Base-by-base conservation (phyloP, 2,797 vertebrate genomes). In the Muscicapa comitata region DNA sequence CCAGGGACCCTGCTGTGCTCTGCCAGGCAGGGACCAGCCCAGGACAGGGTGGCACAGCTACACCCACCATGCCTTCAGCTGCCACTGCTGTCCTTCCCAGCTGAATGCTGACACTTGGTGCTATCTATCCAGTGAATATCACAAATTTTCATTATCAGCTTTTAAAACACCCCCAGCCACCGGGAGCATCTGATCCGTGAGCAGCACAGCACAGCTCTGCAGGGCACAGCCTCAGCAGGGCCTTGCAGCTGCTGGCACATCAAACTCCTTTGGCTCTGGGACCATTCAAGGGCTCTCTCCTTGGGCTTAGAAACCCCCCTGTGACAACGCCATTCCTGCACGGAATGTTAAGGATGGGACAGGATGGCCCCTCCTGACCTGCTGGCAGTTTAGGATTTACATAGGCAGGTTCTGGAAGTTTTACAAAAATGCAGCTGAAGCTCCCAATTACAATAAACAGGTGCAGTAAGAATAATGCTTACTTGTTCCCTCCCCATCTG, bases 1-100 rank as follows among this genome's bases (percentile, higher is more conserved):
- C 6, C 57, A 7, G 51, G 19, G 77, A 76, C 17, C 25, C 33
- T 1, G 1, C 10, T 8, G 2, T 33, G 68, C 76, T 11, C 57
- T 38, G 50, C 65, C 91, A 73, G 43, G 63, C 58, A 33, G 42
- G 45, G 38, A 31, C 51, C 54, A 48, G 87, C 45, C 37, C 62
- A 20, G 58, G 13, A 13, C 37, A 48, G 28, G 0, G 0, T 0
- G 0, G 23, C 4, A 5, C 47, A 65, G 67, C 71, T 15, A 5
- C 17, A 6, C 31, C 40, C 50, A 6, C 33, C 6, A 1, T 1
- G 40, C 83, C 77, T 58, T 18, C 2, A 40, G 51, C 72, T 48
- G 59, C 21, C 2, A 6, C 68, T 26, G 8, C 2, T 38, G 28
- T 6, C 81, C 16, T 40, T 43, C 29, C 74, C 93, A 50, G 53